A percentile compares a stretch with the other conserved stretches of the same genome.
phyloP scores from a whole-genome alignment of 2,888 invertebrate species.

The Scaptomyza parva region DNA sequence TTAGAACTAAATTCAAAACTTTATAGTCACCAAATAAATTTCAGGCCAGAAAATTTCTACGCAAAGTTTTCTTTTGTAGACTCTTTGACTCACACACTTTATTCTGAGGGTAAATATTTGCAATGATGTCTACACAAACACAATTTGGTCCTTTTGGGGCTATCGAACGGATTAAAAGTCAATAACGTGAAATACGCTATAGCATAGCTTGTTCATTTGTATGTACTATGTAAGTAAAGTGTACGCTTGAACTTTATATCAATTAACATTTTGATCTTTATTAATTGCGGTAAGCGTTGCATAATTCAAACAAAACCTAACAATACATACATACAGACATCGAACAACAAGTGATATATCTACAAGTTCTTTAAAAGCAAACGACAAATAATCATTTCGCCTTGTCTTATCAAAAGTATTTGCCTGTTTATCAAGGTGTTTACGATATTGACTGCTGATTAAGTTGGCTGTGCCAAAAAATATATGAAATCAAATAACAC shows the following conservation, averaged over 20 bases:
- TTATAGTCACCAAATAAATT: slow-evolving; percentile 2
- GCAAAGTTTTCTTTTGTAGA: slow-evolving; percentile 6
- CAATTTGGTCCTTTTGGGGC: background rate
- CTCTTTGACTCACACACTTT: slow-evolving; percentile 1
- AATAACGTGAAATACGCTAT: slow-evolving; percentile 10
- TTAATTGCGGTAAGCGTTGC: slow-evolving; percentile 62
- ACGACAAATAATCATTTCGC: slow-evolving; percentile 27
- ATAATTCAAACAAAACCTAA: slow-evolving; percentile 37
- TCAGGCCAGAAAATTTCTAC: background rate
- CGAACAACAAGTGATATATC: slow-evolving; percentile 21
- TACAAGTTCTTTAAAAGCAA: slow-evolving; percentile 19
- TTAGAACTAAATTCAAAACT: background rate
- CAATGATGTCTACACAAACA: slow-evolving; percentile 50
- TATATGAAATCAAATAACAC: slow-evolving; percentile 5
- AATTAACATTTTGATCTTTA: slow-evolving; percentile 71
- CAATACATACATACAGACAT: background rate
- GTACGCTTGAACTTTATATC: slow-evolving; percentile 42
- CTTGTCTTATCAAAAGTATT: slow-evolving; percentile 49
- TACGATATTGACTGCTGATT: slow-evolving; percentile 47
- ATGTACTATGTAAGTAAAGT: slow-evolving; percentile 1
- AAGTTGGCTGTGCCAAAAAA: slow-evolving; percentile 15
- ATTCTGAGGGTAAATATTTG: slow-evolving; percentile 44
- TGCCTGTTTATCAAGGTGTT: slow-evolving; percentile 44
- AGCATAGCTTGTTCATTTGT: background rate
- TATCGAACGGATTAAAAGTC: slow-evolving; percentile 17